Evolutionary conservation across 2,888 invertebrate species (phyloP), one percentile per base, ranked within the genome.

Genomic region (Lycocerus yunnanus): DNA sequence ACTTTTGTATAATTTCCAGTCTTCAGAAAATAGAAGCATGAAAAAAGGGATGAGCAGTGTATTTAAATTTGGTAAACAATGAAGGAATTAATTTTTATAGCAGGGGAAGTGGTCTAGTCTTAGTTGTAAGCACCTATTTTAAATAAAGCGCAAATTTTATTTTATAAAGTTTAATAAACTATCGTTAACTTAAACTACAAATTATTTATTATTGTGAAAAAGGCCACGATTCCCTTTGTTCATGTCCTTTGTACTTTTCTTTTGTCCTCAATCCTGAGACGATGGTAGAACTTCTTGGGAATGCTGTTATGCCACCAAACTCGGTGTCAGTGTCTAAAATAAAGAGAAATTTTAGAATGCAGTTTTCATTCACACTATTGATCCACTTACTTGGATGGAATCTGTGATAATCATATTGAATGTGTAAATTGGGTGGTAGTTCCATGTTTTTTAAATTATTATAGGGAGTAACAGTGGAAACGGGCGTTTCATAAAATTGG

Each of bases 311-410:
- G 9, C 97, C 97, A 78, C 90, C 89, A 84, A 95, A 94, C 85
- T 88, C 88, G 0, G 90, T 91, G 82, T 94, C 94, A 0, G 91
- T 92, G 15, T 93, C 93, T 89, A 6, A 43, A 43, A 43, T n/a
- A 27, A 13, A 27, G n/a, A 1, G 1, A 27, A 43, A 58, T 58
- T 67, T 14, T 1, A 43, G 21, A n/a, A n/a, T n/a, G n/a, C n/a
- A n/a, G n/a, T 63, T 63, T 15, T 15, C 11, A 16, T 5, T 63
- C n/a, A n/a, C n/a, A n/a, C n/a, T n/a, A n/a, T n/a, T n/a, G n/a
- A n/a, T n/a, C n/a, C n/a, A n/a, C n/a, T 59, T 80, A 93, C 94
- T 93, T 79, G 97, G 95, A 88, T 96, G 91, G 86, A 96, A 98
- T 72, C 97, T 89, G 61, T 93, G 85, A 85, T 95, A 94, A 66